Evolutionary conservation across 2,797 vertebrate species (phyloP).

Genomic region (Synanceia verrucosa): DNA sequence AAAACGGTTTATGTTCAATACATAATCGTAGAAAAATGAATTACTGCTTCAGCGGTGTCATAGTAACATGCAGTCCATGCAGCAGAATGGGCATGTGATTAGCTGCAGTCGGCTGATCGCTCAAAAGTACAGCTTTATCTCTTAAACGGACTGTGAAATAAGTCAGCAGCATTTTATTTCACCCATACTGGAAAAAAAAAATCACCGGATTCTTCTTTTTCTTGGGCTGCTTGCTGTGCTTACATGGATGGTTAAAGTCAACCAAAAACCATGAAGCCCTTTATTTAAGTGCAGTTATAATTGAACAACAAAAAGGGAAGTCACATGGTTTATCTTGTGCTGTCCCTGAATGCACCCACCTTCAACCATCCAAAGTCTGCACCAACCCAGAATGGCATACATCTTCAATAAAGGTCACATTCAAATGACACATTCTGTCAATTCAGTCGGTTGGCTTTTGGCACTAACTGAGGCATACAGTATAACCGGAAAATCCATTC

Average conservation of each 20-base stretch:
- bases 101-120: background rate
- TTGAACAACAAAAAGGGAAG: background rate
- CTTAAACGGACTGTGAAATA: background rate
- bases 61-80: background rate
- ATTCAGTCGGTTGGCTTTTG: conserved; percentile 54
- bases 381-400: conserved; percentile 11
- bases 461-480: conserved; percentile 57
- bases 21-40: background rate
- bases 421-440: conserved; percentile 56
- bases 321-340: conserved; percentile 4
- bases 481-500: conserved; percentile 66
- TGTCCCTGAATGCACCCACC: background rate
- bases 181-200: background rate
- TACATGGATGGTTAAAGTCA: conserved; percentile 22
- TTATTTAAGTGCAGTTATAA: background rate
- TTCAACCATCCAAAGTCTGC: conserved; percentile 10
- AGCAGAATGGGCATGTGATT: background rate
- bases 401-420: conserved; percentile 48
- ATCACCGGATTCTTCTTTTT: background rate
- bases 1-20: background rate
- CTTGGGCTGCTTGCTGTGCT: background rate
- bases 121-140: background rate
- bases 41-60: background rate
- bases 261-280: background rate
- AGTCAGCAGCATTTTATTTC: conserved; percentile 3